Evolutionary conservation across 2,113 vertebrate genomes (phyloP).

Genomic region (Takifugu flavidus): DNA sequence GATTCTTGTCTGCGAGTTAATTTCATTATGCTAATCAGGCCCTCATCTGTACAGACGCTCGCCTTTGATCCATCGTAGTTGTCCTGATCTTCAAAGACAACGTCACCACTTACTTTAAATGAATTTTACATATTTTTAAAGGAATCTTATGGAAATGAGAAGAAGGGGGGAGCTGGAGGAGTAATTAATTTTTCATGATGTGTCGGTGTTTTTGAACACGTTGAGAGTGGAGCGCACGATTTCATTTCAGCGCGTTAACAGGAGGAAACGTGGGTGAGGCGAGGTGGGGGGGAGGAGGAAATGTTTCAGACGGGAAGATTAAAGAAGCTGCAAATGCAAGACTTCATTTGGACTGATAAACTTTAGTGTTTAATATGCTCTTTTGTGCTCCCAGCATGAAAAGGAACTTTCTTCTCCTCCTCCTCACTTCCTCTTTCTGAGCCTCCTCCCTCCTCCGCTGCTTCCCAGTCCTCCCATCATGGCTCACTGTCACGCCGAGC

Average conservation of each 20-base stretch:
- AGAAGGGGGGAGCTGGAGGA: conserved; percentile 63
- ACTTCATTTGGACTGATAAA: conserved; percentile 99
- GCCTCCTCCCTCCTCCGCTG: conserved; percentile 8
- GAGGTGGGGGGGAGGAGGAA: conserved; percentile 41
- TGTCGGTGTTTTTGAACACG: conserved; percentile 87
- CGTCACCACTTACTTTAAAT: conserved; percentile 99
- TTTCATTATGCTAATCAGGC: conserved; percentile 99
- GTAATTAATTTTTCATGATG: conserved; percentile 99
- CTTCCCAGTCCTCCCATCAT: conserved; percentile 28
- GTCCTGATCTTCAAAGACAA: conserved; percentile 99
- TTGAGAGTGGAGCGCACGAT: conserved; percentile 83
- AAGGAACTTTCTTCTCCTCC: conserved; percentile 41
- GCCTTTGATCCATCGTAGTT: conserved; percentile 99
- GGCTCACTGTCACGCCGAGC: conserved; percentile 21
- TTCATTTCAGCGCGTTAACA: conserved; percentile 86
- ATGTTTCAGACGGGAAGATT: conserved; percentile 94
- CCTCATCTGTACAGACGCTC: conserved; percentile 94
- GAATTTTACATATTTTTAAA: conserved; percentile 98
- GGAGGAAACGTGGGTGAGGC: conserved; percentile 77
- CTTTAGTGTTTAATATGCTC: conserved; percentile 96
- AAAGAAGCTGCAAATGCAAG: conserved; percentile 94
- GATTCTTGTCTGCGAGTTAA: conserved; percentile 99
- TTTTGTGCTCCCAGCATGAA: conserved; percentile 93
- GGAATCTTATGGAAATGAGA: conserved; percentile 99
- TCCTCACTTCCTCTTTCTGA: conserved; percentile 28